A percentile compares a stretch with the other conserved stretches of the same genome.
Conservation (phyloP, 2,888 invertebrate genomes). For the Plemyria rubiginata region DNA sequence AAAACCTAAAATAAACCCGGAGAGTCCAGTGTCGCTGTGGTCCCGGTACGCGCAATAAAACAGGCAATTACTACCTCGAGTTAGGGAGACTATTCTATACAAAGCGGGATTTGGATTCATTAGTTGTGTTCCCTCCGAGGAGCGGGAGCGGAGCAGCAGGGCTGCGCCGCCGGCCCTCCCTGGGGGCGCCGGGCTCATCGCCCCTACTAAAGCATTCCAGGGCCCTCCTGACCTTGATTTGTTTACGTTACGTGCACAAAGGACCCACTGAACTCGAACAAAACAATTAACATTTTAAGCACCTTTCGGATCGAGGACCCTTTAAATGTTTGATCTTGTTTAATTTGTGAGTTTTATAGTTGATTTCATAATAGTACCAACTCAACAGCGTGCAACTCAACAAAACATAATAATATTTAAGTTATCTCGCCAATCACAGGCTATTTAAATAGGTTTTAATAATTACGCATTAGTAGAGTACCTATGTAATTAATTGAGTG, state of each 20-base stretch:
- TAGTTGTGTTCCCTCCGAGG: conserved; percentile 10
- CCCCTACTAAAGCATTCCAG: conserved; percentile 16
- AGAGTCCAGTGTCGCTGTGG: background rate
- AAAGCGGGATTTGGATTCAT: conserved; percentile 33
- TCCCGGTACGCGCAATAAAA: conserved; percentile 22
- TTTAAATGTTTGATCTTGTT: conserved; percentile 1
- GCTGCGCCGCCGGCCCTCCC: background rate
- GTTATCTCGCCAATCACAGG: background rate
- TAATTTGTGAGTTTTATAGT: background rate
- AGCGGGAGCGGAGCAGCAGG: too few relatives aligned
- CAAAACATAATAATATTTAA: too few relatives aligned
- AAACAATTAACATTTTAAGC: conserved; percentile 26
- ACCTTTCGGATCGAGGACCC: conserved; percentile 8
- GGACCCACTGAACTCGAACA: conserved; percentile 14
- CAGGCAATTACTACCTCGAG: conserved; percentile 26
- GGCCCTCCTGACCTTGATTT: conserved; percentile 33
- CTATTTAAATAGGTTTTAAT: too few relatives aligned
- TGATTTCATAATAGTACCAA: too few relatives aligned
- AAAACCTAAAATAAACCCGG: conserved; percentile 5
- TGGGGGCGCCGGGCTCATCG: conserved; percentile 26
- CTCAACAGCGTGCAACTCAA: too few relatives aligned
- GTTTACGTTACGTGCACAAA: conserved; percentile 24
- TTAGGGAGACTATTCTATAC: conserved; percentile 20
- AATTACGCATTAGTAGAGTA: too few relatives aligned
- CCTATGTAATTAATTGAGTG: too few relatives aligned